Percentiles rank a stretch among this genome's conserved stretches.
These are phyloP conservation scores for Corydoras maculifer DNA, from an alignment of 2,113 vertebrate species.

Conservation along the genomic window DNA sequence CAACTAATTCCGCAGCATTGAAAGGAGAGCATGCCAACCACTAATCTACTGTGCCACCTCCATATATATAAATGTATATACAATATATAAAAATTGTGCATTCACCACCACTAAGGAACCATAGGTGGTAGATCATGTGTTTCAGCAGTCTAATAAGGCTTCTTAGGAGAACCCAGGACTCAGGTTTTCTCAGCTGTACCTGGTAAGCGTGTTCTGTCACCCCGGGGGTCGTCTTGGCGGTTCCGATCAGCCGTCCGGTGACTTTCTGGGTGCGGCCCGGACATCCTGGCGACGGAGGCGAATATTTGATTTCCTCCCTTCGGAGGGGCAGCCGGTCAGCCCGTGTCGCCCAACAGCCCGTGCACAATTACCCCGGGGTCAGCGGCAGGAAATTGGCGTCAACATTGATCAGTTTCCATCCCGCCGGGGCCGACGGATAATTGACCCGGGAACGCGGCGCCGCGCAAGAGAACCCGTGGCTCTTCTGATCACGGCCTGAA, in stretches of 20 bases:
- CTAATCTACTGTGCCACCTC: no score
- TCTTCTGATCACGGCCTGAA: neutral
- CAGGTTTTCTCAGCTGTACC: no score
- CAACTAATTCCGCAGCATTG: no score
- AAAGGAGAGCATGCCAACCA: no score
- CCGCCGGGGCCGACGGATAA: slow-evolving; percentile 35
- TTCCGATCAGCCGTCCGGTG: slow-evolving; percentile 33
- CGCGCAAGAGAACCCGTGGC: neutral
- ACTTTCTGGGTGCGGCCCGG: slow-evolving; percentile 25
- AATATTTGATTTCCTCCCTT: slow-evolving; percentile 42
- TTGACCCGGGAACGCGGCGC: slow-evolving; percentile 14
- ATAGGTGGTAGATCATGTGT: no score
- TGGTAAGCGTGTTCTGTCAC: slow-evolving; percentile 23
- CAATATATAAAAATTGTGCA: no score
- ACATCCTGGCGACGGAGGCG: slow-evolving; percentile 37
- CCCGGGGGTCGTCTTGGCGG: slow-evolving; percentile 36
- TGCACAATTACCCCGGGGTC: slow-evolving; percentile 47
- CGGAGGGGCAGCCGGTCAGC: slow-evolving; percentile 18
- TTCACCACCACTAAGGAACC: no score
- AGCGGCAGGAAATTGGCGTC: slow-evolving; percentile 43
- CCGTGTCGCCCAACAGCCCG: slow-evolving; percentile 39
- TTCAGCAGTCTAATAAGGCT: no score
- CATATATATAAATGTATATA: no score
- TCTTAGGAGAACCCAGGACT: no score
- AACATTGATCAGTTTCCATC: slow-evolving; percentile 44